phyloP scores from a whole-genome alignment of 2,113 vertebrate species.

The Stigmatopora argus region DNA sequence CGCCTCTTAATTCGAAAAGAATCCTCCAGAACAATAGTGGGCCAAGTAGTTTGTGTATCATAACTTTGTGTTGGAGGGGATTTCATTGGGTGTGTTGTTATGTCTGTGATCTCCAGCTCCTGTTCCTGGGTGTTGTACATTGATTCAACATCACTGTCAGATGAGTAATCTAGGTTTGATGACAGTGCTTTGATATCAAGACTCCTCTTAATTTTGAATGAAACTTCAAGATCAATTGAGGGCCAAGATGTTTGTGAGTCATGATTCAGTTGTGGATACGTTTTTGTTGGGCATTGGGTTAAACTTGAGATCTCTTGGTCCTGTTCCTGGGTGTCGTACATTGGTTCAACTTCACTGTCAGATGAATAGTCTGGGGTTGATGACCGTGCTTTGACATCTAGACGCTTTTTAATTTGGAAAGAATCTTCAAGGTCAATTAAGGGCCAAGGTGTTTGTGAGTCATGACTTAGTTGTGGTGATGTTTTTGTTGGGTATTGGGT shows the following conservation, averaged over 20 bases:
- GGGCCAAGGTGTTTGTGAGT: background rate
- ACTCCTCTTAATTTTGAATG: too few relatives aligned
- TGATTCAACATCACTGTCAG: conserved; percentile 11
- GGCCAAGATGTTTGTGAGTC: too few relatives aligned
- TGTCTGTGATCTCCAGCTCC: accelerated
- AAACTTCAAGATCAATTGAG: too few relatives aligned
- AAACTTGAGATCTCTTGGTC: too few relatives aligned
- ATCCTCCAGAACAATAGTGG: background rate
- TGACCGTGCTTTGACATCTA: conserved; percentile 14
- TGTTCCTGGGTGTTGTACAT: background rate
- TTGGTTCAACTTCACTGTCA: conserved; percentile 19
- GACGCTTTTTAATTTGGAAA: background rate
- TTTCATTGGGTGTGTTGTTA: background rate
- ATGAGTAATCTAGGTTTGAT: conserved; percentile 2
- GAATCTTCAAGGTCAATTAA: background rate
- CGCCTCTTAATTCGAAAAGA: conserved; percentile 1
- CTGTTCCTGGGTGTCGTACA: background rate
- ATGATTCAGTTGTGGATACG: background rate
- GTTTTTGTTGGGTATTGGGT: background rate
- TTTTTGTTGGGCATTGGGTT: background rate
- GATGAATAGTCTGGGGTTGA: conserved; percentile 8
- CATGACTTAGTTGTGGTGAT: conserved; percentile 1
- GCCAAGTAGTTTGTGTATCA: background rate
- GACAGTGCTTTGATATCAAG: too few relatives aligned
- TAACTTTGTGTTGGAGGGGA: background rate